Evolutionary conservation across 1,140 invertebrate genomes (phyloP), one percentile per base, ranked within the genome.

Genomic region (Globodera ellingtonae): DNA sequence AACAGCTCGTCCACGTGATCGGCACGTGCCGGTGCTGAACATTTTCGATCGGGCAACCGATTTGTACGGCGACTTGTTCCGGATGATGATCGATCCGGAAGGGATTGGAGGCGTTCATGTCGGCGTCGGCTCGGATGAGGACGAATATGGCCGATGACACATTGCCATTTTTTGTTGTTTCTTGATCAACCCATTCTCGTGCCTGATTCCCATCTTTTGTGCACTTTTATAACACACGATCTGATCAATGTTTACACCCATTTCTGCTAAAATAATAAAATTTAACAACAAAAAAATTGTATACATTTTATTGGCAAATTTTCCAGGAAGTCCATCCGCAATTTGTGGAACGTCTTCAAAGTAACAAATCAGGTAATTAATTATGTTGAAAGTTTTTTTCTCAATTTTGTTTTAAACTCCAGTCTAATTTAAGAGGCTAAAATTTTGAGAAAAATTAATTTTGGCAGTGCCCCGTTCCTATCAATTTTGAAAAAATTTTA

Each of bases 81-180:
- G 75, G 24, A 77, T 77, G 75, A 69, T 77, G 62, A 24, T 77
- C 21, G 75, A 77, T 77, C 75, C 75, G 18, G 50, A 76, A 56
- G 66, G 59, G 6, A 66, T 76, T n/a, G 67, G 46, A 2, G 24
- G 46, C 35, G 67, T 15, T n/a, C 24, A 70, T 15, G 35, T 35
- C 9, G 66, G 66, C 24, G 18, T 47, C 8, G 35, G 6, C 0
- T 62, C 56, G 13, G 67, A 70, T 10, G 67, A 70, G 67, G 67
- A 70, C 24, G 67, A 47, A 24, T 35, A 70, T 18, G 9, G 46
- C 10, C 67, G 67, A 44, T 70, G 67, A 70, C 10, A 47, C 24
- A 24, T 65, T 21, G 13, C 56, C 47, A 74, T 74, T 74, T 74
- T 46, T 74, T 72, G 46, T 13, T 72, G n/a, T 24, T n/a, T 72